Percentiles rank a stretch among this genome's conserved stretches.
These are phyloP conservation scores for Mythimna ferrago DNA, from an alignment of 2,888 invertebrate genomes.

Conservation along the genomic window DNA sequence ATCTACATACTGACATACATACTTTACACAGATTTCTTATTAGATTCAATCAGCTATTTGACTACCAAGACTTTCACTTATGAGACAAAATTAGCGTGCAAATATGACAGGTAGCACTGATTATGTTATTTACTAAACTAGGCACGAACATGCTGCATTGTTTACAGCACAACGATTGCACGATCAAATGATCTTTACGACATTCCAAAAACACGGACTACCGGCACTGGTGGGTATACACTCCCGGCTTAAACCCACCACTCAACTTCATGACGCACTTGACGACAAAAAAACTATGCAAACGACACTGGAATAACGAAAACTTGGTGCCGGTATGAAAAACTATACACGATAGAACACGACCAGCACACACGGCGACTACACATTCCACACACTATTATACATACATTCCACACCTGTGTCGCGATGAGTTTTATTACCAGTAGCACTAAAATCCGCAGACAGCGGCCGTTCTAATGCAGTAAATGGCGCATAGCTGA, in stretches of 20 bases:
- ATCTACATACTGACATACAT: conserved; percentile 15
- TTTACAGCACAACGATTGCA: conserved; percentile 75
- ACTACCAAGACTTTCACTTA: conserved; percentile 37
- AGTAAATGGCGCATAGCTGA: conserved; percentile 89
- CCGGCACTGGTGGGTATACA: conserved; percentile 29
- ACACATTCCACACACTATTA: conserved; percentile 70
- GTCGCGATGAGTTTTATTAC: conserved; percentile 76
- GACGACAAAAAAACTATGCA: conserved; percentile 74
- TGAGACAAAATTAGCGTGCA: conserved; percentile 47
- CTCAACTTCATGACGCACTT: conserved; percentile 70
- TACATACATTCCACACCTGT: conserved; percentile 76
- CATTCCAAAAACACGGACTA: conserved; percentile 48
- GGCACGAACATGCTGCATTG: conserved; percentile 83
- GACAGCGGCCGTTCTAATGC: conserved; percentile 83
- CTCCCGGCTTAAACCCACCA: conserved; percentile 59
- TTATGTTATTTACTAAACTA: conserved; percentile 77
- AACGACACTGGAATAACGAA: conserved; percentile 76
- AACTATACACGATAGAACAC: conserved; percentile 71
- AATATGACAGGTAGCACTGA: conserved; percentile 43
- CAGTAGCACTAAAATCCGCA: conserved; percentile 81
- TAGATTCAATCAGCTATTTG: conserved; percentile 22
- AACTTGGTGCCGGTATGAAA: conserved; percentile 82
- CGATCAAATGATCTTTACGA: conserved; percentile 62
- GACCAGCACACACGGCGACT: conserved; percentile 72
- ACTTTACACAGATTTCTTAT: conserved; percentile 24